Conservation (phyloP, 2,888 invertebrate genomes). For the Drosophila prostipennis region DNA sequence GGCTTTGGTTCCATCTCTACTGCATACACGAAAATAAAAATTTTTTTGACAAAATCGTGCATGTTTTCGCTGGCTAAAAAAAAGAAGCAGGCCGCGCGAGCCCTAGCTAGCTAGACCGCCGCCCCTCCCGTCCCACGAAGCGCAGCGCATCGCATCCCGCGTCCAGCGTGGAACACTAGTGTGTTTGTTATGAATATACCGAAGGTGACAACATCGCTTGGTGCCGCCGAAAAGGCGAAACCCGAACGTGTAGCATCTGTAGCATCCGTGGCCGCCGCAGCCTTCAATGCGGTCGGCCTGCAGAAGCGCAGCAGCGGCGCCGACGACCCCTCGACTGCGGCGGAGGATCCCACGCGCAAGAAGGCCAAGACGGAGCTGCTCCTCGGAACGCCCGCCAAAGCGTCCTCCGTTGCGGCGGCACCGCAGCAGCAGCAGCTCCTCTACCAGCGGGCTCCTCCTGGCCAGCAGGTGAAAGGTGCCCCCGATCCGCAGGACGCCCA, state of each 20-base stretch:
- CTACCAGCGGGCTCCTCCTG: slow-evolving; percentile 12
- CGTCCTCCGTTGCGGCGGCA: slow-evolving; percentile 8
- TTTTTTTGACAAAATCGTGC: slow-evolving; percentile 60
- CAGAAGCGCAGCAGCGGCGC: slow-evolving; percentile 70
- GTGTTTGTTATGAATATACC: slow-evolving; percentile 78
- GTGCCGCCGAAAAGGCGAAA: slow-evolving; percentile 81
- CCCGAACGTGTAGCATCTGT: slow-evolving; percentile 77
- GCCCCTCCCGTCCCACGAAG: slow-evolving; percentile 22
- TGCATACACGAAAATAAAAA: slow-evolving; percentile 67
- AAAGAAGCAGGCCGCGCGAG: slow-evolving; percentile 26
- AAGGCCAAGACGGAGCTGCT: slow-evolving; percentile 67
- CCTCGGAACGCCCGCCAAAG: slow-evolving; percentile 68
- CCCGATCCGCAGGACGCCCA: slow-evolving; percentile 7
- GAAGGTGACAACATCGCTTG: slow-evolving; percentile 80
- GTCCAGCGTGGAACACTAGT: slow-evolving; percentile 48
- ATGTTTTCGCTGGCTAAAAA: slow-evolving; percentile 61
- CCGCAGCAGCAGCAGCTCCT: slow-evolving; percentile 28
- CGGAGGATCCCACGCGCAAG: slow-evolving; percentile 64
- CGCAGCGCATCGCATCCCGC: slow-evolving; percentile 27
- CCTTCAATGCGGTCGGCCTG: slow-evolving; percentile 66
- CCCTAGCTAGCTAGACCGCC: slow-evolving; percentile 18
- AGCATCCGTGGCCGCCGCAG: slow-evolving; percentile 46
- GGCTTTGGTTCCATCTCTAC: slow-evolving; percentile 24
- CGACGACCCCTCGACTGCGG: slow-evolving; percentile 41
- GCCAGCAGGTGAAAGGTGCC: slow-evolving; percentile 12